phyloP scores from a whole-genome alignment of 2,113 vertebrate species.

The Rutilus rutilus region DNA sequence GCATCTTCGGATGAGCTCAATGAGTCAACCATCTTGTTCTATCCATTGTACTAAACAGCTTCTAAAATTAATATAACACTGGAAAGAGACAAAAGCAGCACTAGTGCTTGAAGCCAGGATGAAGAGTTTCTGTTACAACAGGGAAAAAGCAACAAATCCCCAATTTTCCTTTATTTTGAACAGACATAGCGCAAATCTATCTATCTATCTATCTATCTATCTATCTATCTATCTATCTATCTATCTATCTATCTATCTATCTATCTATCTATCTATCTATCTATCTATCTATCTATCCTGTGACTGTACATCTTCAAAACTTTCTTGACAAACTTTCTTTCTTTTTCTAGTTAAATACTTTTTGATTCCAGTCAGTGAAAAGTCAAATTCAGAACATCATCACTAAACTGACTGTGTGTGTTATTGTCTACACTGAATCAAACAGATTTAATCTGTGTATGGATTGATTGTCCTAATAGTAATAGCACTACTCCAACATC shows the following conservation, averaged over 20 bases:
- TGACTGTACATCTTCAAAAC: background rate
- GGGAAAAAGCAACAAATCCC: too few relatives aligned
- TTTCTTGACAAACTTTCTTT: background rate
- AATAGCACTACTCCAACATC: background rate
- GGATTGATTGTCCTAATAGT: background rate
- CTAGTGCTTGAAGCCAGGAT: background rate
- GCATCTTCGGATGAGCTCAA: slow-evolving; percentile 41
- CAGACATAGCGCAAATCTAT: background rate
- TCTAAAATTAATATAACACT: slow-evolving; percentile 2
- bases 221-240: background rate
- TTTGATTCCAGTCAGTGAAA: background rate
- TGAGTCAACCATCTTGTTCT: slow-evolving; percentile 32
- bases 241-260: too few relatives aligned
- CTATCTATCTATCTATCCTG: too few relatives aligned
- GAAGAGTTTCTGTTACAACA: background rate
- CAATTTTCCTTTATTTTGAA: too few relatives aligned
- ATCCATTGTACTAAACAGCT: background rate
- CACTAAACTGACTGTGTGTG: background rate
- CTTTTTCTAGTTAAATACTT: background rate
- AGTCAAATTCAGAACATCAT: background rate
- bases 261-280: too few relatives aligned
- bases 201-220: background rate
- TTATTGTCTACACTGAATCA: background rate
- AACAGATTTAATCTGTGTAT: background rate
- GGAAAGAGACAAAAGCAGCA: background rate